These are phyloP conservation scores for Megaustenia siamemsis DNA, from an alignment of 2,888 invertebrate genomes.

Conservation along the genomic window DNA sequence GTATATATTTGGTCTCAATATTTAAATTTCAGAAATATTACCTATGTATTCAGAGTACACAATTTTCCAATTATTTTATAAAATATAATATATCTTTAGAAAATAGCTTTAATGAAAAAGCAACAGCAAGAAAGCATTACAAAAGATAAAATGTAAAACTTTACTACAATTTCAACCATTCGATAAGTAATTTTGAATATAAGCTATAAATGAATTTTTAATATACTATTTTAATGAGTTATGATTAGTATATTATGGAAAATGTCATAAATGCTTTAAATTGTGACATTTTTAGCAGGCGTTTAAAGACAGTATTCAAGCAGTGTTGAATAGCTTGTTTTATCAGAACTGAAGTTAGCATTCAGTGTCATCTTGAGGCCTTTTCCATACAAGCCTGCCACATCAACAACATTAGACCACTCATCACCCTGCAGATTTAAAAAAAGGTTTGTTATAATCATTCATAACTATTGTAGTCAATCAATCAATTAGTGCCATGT, in stretches of 20 bases:
- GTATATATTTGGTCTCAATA: background rate
- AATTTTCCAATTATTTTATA: background rate
- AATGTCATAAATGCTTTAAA: no score
- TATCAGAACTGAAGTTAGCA: slow-evolving; percentile 78
- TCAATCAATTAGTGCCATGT: no score
- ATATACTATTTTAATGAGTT: slow-evolving; percentile 19
- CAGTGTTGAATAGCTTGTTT: slow-evolving; percentile 78
- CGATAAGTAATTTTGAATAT: slow-evolving; percentile 2
- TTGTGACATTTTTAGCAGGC: no score
- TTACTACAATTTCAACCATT: background rate
- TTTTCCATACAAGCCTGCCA: slow-evolving; percentile 70
- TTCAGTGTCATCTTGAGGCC: slow-evolving; percentile 76
- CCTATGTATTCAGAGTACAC: background rate
- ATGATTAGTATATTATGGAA: no score
- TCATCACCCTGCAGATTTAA: slow-evolving; percentile 58
- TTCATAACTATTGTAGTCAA: no score
- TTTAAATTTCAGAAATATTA: background rate
- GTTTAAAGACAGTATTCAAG: slow-evolving; percentile 73
- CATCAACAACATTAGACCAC: slow-evolving; percentile 76
- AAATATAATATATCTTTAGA: background rate
- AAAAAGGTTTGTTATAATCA: no score
- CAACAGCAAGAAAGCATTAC: slow-evolving; percentile 5
- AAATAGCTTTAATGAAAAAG: background rate
- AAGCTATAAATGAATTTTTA: background rate
- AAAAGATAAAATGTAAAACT: background rate